Evolutionary conservation across 2,113 vertebrate species (phyloP), one percentile per base, ranked within the genome.

Genomic region (Micromys minutus): DNA sequence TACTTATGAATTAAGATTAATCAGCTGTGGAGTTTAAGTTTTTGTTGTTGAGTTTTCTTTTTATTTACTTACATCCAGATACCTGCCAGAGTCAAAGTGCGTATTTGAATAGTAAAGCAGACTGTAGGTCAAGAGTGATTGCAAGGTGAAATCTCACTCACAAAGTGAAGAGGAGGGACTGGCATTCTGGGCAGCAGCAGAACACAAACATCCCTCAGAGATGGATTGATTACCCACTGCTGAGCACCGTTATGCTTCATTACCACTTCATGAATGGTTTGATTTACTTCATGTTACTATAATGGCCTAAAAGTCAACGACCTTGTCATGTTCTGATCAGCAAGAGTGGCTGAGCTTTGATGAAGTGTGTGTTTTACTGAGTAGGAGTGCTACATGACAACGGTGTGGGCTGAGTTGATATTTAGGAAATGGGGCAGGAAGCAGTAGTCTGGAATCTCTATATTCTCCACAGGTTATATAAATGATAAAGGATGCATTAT

Each of bases 251-350:
- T n/a, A 17, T 5, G 24, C 61, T 26, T 84, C 59, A 45, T 59
- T 90, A 17, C 59, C 65, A 72, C 45, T 95, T 75, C 87, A 71
- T 92, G 65, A 95, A 80, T 90, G 57, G 57, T 63, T 85, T 95
- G 86, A 91, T 93, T 93, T 84, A 69, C 0, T 0, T 80, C 76
- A 13, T 71, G 55, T 91, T 55, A 89, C 21, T 50, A 7, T 55
- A 71, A 88, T 89, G 34, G 34, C 39, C 80, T 84, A 84, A 80
- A 88, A 83, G 81, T 88, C 81, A 79, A 0, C 72, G 45, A 67
- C 71, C 34, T 94, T 83, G 31, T 89, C 75, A 52, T 84, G 50
- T 93, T 85, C n/a, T 87, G 24, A 26, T 92, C 55, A 81, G 39
- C 29, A 47, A 74, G 39, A 10, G 11, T 75, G 36, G 57, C 47